Percentiles rank a stretch among this genome's conserved stretches.
These are phyloP conservation scores for Mythimna ferrago DNA, from an alignment of 2,888 invertebrate species.

Conservation along the genomic window DNA sequence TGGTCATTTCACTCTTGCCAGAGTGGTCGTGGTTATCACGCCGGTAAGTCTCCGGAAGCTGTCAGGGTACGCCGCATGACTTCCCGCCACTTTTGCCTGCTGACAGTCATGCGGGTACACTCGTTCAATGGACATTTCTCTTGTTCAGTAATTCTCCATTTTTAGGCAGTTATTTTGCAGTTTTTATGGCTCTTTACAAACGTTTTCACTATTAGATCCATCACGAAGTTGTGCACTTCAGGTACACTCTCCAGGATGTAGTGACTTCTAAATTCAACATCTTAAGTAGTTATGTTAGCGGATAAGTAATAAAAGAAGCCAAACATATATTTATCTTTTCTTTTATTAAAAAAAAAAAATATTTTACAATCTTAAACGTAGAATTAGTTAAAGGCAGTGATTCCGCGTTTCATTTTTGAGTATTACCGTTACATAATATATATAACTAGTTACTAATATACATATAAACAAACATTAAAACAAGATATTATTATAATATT, in stretches of 20 bases:
- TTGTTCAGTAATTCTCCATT: too few relatives aligned
- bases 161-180: too few relatives aligned
- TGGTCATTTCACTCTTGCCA: too few relatives aligned
- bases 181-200: not conserved
- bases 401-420: slow-evolving; percentile 82
- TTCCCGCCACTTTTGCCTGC: too few relatives aligned
- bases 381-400: slow-evolving; percentile 88
- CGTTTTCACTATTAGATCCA: not conserved
- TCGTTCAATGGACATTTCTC: too few relatives aligned
- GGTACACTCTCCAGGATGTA: too few relatives aligned
- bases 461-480: slow-evolving; percentile 65
- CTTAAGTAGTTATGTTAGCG: too few relatives aligned
- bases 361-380: slow-evolving; percentile 80
- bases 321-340: slow-evolving; percentile 46
- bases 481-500: slow-evolving; percentile 62
- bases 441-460: slow-evolving; percentile 65
- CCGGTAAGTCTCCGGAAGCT: too few relatives aligned
- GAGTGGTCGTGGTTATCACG: too few relatives aligned
- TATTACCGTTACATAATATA: slow-evolving; percentile 77
- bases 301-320: not conserved
- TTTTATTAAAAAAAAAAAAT: slow-evolving; percentile 73
- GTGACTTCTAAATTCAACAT: not conserved
- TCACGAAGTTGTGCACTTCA: not conserved
- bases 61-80: too few relatives aligned
- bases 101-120: too few relatives aligned